Evolutionary conservation across 2,113 vertebrate genomes (phyloP), one percentile per base, ranked within the genome.

Genomic region (zebrafish (Danio rerio)): DNA sequence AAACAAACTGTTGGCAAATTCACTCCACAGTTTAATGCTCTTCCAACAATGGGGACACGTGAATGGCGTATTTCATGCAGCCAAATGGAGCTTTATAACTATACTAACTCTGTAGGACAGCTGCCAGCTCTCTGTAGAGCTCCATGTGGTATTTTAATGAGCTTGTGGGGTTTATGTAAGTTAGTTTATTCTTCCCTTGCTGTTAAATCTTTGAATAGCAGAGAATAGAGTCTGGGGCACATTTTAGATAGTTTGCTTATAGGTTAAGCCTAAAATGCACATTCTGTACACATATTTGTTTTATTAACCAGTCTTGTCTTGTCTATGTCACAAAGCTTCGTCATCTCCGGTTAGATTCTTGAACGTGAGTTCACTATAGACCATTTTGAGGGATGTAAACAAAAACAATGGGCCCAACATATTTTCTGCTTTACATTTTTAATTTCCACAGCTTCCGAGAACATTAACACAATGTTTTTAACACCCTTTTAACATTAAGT

Each of bases 251-350:
- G 73, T 65, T 56, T 76, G 83, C 52, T 87, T 76, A 74, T 65
- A 73, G 73, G 86, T 75, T 86, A 89, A 88, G 84, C 90, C 89
- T 90, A 86, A 90, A 85, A 83, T 21, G 6, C 45, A 71, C 62
- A 49, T 55, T 50, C 53, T 31, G 59, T 47, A 65, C 5, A 70
- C 53, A 53, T 12, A 61, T 18, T 56, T 69, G 74, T 61, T 76
- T 56, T 52, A 69, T 56, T 45, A n/a, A 62, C 53, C 47, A 10
- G 12, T 45, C 61, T 49, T 2, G 31, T 31, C 3, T 31, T 31
- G 31, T 31, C 1, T 31, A 31, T 31, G 31, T 31, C 3, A 31
- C 31, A 31, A 31, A 31, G 1, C 31, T 31, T 31, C 1, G 3
- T 31, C 31, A 31, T 31, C 31, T 31, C 31, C 31, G 3, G 31